A percentile compares a stretch with the other conserved stretches of the same genome.
Evolutionary conservation across 1,140 invertebrate species (phyloP).

Genomic region (Anoplophora glabripennis): DNA sequence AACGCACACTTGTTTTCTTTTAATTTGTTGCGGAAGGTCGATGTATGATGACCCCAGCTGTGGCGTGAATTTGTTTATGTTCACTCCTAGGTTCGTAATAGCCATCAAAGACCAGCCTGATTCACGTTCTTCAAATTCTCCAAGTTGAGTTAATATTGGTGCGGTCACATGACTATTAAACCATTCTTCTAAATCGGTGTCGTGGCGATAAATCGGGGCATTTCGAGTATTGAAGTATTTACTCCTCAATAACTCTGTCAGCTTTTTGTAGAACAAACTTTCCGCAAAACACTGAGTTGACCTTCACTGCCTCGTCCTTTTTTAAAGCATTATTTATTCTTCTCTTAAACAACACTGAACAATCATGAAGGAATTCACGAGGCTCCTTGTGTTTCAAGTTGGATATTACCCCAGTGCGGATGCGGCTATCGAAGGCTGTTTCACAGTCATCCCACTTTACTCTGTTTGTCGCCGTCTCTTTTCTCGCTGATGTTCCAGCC

Average conservation of each 20-base stretch:
- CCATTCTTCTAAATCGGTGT: conserved; percentile 15
- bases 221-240: conserved; percentile 20
- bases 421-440: conserved; percentile 14
- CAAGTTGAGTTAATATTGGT: conserved; percentile 11
- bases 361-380: conserved; percentile 10
- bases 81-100: conserved; percentile 17
- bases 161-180: conserved; percentile 1
- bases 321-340: conserved; percentile 11
- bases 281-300: conserved; percentile 13
- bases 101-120: conserved; percentile 15
- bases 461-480: no score
- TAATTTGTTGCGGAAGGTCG: no score
- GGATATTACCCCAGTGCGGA: conserved; percentile 15
- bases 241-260: background rate
- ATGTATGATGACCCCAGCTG: no score
- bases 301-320: conserved; percentile 17
- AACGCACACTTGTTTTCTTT: no score
- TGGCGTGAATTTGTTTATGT: conserved; percentile 36
- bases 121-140: conserved; percentile 24
- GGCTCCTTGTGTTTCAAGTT: conserved; percentile 20
- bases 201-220: background rate
- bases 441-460: conserved; percentile 10
- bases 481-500: no score
- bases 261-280: no score
- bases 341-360: conserved; percentile 5